Evolutionary conservation across 2,888 invertebrate genomes (phyloP).

Genomic region (Mantis religiosa): DNA sequence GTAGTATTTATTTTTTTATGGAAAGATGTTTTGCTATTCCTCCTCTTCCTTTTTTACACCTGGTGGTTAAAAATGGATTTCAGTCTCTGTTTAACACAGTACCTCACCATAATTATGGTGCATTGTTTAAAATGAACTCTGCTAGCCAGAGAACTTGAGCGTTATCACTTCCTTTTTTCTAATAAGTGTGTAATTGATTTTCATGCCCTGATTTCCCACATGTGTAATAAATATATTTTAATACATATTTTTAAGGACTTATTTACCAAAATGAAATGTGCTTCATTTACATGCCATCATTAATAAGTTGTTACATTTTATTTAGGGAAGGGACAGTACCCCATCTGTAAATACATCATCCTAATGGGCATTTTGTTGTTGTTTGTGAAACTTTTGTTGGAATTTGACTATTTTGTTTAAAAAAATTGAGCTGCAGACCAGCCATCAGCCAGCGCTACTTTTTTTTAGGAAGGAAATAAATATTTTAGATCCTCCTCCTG

Average conservation of each 20-base stretch:
- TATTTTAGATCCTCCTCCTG: neutral
- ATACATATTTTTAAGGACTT: neutral
- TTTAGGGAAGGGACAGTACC: neutral
- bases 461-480: neutral
- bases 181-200: neutral
- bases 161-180: neutral
- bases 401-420: neutral
- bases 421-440: neutral
- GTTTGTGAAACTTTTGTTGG: neutral
- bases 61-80: neutral
- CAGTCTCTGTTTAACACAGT: neutral
- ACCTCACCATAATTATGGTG: neutral
- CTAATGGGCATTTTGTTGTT: neutral
- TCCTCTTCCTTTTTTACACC: neutral
- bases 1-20: slow-evolving; percentile 11
- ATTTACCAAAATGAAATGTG: neutral
- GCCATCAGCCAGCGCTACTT: neutral
- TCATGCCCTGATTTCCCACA: neutral
- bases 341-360: neutral
- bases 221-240: neutral
- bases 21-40: neutral
- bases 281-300: neutral
- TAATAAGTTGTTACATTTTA: neutral
- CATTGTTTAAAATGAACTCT: neutral
- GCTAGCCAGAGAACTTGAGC: neutral